These are phyloP conservation scores for Loxodonta africana DNA, from an alignment of 2,113 vertebrate genomes.

Conservation along the genomic window DNA sequence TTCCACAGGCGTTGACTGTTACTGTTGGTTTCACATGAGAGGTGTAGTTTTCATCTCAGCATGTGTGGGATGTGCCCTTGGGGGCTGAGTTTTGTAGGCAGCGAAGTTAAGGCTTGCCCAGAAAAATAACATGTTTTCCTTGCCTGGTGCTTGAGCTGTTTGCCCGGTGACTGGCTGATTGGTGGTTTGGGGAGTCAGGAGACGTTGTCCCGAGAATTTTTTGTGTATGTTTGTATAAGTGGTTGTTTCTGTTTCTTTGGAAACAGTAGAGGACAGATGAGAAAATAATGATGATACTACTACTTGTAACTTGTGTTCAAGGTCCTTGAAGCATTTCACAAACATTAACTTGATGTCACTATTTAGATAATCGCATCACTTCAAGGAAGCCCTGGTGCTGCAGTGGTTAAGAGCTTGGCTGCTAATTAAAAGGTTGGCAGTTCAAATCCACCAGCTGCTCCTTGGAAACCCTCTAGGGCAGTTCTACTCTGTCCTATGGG, in stretches of 20 bases:
- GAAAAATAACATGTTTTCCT: constrained; percentile 86
- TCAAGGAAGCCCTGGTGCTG: background rate
- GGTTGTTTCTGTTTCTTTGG: constrained; percentile 79
- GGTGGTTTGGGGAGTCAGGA: constrained; percentile 76
- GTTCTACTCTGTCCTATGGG: too few species aligned
- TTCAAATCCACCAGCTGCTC: too few species aligned
- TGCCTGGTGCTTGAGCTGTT: constrained; percentile 79
- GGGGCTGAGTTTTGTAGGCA: constrained; percentile 82
- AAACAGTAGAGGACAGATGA: constrained; percentile 68
- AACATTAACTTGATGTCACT: background rate
- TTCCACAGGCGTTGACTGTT: constrained; percentile 78
- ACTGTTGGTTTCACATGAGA: constrained; percentile 87
- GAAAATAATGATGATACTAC: constrained; percentile 45
- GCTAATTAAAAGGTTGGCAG: background rate
- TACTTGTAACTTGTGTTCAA: background rate
- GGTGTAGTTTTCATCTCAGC: constrained; percentile 80
- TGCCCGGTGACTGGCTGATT: constrained; percentile 78
- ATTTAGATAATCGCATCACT: background rate
- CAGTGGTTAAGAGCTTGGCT: too few species aligned
- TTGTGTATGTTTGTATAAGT: constrained; percentile 68
- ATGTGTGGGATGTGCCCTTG: constrained; percentile 82
- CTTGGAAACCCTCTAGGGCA: background rate
- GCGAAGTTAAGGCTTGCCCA: constrained; percentile 86
- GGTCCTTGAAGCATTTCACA: constrained; percentile 6
- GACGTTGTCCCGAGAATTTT: constrained; percentile 67